phyloP scores from a whole-genome alignment of 2,113 vertebrate genomes.

The Chitala chitala region DNA sequence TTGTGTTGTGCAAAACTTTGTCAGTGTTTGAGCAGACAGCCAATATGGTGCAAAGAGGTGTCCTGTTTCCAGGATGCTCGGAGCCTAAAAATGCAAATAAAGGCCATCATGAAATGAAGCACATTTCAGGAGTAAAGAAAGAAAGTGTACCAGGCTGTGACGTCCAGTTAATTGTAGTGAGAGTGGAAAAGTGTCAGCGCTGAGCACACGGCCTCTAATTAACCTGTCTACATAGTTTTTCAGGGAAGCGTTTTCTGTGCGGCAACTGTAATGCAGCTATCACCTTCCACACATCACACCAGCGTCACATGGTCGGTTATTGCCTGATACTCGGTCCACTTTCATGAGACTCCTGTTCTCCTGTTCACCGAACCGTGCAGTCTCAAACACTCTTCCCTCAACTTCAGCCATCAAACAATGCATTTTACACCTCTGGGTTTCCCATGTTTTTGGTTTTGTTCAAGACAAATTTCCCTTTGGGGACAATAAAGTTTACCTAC shows the following conservation, averaged over 20 bases:
- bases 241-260: neutral
- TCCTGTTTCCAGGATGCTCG: neutral
- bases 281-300: neutral
- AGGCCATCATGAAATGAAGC: constrained; percentile 9
- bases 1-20: neutral
- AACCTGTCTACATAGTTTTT: neutral
- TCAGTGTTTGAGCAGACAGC: neutral
- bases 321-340: neutral
- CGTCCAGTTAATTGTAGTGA: constrained; percentile 1
- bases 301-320: neutral
- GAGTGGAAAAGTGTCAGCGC: neutral
- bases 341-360: neutral
- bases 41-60: neutral
- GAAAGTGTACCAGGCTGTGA: constrained; percentile 9
- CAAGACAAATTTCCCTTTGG: no score
- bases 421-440: neutral
- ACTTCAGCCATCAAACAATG: neutral
- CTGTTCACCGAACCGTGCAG: neutral
- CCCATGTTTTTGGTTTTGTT: neutral
- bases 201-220: neutral
- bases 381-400: neutral
- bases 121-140: constrained; percentile 8
- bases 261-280: constrained; percentile 3
- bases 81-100: neutral
- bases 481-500: no score